phyloP scores from a whole-genome alignment of 2,113 vertebrate species.

The Felis catus region F.catus_Fca126_mat1.0 CM031415.1:164277001-164277500 shows the following conservation, averaged over 20 bases:
- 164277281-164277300: neutral
- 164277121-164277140: accelerated
- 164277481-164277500: neutral
- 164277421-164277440: neutral
- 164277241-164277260: neutral
- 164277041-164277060: neutral
- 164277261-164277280: neutral
- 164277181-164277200: neutral
- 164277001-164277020: neutral
- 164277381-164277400: neutral
- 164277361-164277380: neutral
- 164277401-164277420: neutral
- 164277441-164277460: neutral
- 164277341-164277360: neutral
- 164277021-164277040: neutral
- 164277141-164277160: neutral
- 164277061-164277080: neutral
- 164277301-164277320: neutral
- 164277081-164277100: neutral
- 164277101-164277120: neutral
- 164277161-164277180: neutral
- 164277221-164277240: neutral
- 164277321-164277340: neutral
- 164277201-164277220: neutral
- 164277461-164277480: neutral